phyloP scores from a whole-genome alignment of 2,797 vertebrate genomes.

The Enteromius trimaculatus region DNA sequence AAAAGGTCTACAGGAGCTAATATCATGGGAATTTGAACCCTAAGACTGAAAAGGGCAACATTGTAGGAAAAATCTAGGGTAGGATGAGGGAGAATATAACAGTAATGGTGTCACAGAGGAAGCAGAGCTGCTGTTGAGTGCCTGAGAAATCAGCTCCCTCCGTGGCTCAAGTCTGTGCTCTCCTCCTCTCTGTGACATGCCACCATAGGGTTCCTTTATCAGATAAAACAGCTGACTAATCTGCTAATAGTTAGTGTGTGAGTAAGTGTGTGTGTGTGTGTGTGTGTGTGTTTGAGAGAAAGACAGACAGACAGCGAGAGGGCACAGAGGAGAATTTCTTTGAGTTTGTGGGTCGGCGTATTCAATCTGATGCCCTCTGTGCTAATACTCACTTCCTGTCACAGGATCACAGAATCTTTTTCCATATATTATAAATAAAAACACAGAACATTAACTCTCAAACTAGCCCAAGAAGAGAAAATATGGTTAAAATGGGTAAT shows the following conservation, averaged over 20 bases:
- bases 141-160: not conserved
- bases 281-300: constrained; percentile 9
- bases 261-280: not conserved
- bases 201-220: constrained; percentile 22
- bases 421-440: constrained; percentile 18
- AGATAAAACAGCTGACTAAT: constrained; percentile 40
- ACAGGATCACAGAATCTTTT: constrained; percentile 1
- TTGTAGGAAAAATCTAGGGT: not conserved
- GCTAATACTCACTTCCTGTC: constrained; percentile 21
- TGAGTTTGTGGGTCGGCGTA: constrained; percentile 18
- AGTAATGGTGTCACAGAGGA: not conserved
- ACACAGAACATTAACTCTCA: not conserved
- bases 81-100: not conserved
- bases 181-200: constrained; percentile 9
- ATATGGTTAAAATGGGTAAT: not conserved
- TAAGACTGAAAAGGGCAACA: constrained; percentile 28
- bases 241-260: constrained; percentile 16
- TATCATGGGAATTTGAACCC: not conserved
- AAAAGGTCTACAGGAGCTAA: constrained; percentile 11
- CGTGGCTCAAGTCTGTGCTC: constrained; percentile 5
- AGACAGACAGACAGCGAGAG: constrained; percentile 13
- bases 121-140: not conserved
- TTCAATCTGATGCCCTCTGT: not conserved
- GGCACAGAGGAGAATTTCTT: constrained; percentile 3
- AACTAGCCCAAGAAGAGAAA: constrained; percentile 1